phyloP scores from a whole-genome alignment of 1,140 invertebrate genomes.

The Nasonia giraulti region DNA sequence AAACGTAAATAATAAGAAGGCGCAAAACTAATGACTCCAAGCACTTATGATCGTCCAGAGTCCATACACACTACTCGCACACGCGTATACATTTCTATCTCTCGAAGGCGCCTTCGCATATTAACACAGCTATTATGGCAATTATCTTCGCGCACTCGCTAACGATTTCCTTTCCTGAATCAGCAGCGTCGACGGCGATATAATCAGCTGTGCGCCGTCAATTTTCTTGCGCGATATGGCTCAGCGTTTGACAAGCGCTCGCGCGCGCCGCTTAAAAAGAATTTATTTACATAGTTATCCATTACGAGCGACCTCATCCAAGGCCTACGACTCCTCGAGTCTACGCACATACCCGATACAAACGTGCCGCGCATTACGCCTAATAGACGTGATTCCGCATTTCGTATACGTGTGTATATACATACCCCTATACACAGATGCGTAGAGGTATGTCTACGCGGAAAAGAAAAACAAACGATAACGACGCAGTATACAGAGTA shows the following conservation, averaged over 20 bases:
- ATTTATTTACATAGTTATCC: neutral
- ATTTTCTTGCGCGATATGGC: neutral
- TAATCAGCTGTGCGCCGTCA: neutral
- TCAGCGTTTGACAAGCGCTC: neutral
- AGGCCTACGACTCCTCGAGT: neutral
- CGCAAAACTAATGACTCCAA: no score
- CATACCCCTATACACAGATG: neutral
- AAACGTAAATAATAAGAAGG: no score
- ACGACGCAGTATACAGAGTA: no score
- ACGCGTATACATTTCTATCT: neutral
- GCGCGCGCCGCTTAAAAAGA: conserved; percentile 1
- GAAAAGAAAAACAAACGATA: neutral
- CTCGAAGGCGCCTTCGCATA: neutral
- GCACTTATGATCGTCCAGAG: no score
- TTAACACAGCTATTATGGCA: neutral
- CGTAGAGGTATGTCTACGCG: neutral
- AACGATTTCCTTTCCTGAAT: neutral
- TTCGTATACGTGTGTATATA: neutral
- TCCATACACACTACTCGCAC: no score
- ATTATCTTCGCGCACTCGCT: neutral
- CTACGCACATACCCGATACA: neutral
- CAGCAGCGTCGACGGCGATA: neutral
- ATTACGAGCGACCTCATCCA: conserved; percentile 13
- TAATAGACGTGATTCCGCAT: neutral
- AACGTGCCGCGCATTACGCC: neutral